A percentile compares a stretch with the other conserved stretches of the same genome.
Evolutionary conservation across 1,140 invertebrate genomes (phyloP).

Genomic region (Pentalonia nigronervosa): DNA sequence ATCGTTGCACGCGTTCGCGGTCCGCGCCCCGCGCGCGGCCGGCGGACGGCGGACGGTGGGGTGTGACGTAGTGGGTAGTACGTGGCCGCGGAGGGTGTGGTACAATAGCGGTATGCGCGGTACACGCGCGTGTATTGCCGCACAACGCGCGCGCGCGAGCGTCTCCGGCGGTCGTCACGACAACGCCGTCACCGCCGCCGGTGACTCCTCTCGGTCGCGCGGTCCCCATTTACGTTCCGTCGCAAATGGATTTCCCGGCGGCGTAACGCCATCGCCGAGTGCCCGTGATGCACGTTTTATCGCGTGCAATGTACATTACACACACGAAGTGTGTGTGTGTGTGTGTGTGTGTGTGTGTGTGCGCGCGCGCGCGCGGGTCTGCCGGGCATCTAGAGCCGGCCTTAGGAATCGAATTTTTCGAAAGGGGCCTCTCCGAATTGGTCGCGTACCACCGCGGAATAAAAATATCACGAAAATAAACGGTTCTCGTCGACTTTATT

Average conservation of each 20-base stretch:
- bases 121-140: neutral
- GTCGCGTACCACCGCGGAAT: too few relatives aligned
- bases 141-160: slow-evolving; percentile 43
- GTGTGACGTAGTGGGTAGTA: neutral
- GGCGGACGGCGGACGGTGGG: neutral
- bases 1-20: too few relatives aligned
- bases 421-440: too few relatives aligned
- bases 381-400: too few relatives aligned
- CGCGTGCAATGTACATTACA: too few relatives aligned
- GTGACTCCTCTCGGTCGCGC: neutral
- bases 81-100: neutral
- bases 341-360: too few relatives aligned
- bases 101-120: neutral
- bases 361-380: too few relatives aligned
- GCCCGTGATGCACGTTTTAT: too few relatives aligned
- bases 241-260: slow-evolving; percentile 26
- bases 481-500: too few relatives aligned
- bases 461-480: too few relatives aligned
- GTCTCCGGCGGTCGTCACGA: slow-evolving; percentile 50
- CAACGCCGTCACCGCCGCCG: slow-evolving; percentile 53
- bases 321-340: too few relatives aligned
- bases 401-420: too few relatives aligned
- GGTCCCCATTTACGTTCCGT: neutral
- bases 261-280: neutral
- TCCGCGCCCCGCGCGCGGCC: neutral